Base-by-base conservation (phyloP, 2,113 vertebrate species). In the Petroica traversi region DNA sequence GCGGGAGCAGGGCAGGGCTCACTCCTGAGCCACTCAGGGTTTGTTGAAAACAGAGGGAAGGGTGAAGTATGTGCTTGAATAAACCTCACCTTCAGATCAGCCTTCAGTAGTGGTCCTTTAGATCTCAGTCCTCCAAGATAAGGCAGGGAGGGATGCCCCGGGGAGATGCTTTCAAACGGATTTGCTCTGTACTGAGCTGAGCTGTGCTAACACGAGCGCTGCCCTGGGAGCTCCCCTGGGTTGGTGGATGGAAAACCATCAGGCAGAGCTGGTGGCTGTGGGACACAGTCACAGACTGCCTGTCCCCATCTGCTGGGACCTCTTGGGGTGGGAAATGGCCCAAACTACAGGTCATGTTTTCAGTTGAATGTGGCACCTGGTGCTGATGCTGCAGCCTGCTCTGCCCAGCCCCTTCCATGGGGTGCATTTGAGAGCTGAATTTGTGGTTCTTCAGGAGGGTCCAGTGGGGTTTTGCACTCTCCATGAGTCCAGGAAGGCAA, bases 21-120 rank as follows among this genome's bases (percentile, higher is more conserved):
- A 25, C 26, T 40, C 52, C 83, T 38, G n/a, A 61, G 66, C 33
- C 3, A 3, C 1, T 15, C 13, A 6, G 52, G 49, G 28, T 69
- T 34, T 20, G 43, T 45, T 29, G 38, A 45, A 93, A 72, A 20
- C 17, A 43, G 69, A 67, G 54, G 51, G 57, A 67, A 85, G 85
- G 72, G 40, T 88, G 63, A 86, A 46, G 16, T 20, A 51, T 62
- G 68, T 77, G 38, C 86, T 88, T 73, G 64, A 71, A 40, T 73
- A 49, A 94, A 94, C 73, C 74, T 87, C 6, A 0, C 77, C 81
- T 73, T 84, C 86, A 81, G 84, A 73, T 92, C 87, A 94, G 40
- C 84, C 92, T 55, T 94, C 80, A 87, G 92, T 85, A 95, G 95
- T 85, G 96, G 96, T 87, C 57, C 4, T 1, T 95, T 63, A 94